Evolutionary conservation across 2,113 vertebrate species (phyloP).

Genomic region (Spheniscus mendiculus): DNA sequence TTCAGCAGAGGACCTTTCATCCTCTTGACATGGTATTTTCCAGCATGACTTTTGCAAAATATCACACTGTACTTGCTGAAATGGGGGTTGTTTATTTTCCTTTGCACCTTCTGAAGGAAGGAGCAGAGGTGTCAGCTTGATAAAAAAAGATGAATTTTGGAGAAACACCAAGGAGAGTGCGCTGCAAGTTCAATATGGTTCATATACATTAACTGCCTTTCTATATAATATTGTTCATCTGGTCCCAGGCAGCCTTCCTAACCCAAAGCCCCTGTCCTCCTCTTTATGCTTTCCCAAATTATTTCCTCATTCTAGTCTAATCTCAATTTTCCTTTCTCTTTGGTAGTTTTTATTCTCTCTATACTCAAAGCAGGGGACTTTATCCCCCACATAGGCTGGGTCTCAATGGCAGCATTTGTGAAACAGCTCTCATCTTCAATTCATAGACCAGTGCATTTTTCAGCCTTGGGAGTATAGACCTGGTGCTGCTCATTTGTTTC

Average conservation of each 20-base stretch:
- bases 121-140: neutral
- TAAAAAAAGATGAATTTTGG: neutral
- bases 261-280: neutral
- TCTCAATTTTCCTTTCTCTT: neutral
- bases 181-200: neutral
- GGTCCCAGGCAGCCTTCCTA: neutral
- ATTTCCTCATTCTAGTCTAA: neutral
- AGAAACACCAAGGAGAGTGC: neutral
- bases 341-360: neutral
- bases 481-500: neutral
- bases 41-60: neutral
- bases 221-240: neutral
- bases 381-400: neutral
- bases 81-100: neutral
- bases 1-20: neutral
- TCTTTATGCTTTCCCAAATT: neutral
- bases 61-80: neutral
- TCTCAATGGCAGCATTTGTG: neutral
- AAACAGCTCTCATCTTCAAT: neutral
- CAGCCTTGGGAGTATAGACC: neutral
- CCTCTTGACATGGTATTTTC: neutral
- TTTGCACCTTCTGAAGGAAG: neutral
- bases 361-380: neutral
- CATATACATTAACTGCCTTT: neutral
- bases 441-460: neutral